phyloP scores from a whole-genome alignment of 2,888 invertebrate genomes.

The Hemithea aestivaria region DNA sequence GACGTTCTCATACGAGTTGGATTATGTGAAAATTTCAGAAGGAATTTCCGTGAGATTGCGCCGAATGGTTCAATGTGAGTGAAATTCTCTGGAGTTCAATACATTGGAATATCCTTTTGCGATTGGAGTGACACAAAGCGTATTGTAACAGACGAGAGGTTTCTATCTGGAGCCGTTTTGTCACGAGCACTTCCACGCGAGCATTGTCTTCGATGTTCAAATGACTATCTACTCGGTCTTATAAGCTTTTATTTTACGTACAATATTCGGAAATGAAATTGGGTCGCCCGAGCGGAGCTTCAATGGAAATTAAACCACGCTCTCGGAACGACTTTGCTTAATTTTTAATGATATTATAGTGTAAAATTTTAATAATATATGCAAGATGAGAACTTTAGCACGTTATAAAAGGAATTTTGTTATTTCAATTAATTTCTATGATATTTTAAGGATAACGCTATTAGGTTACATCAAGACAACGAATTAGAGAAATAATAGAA shows the following conservation, averaged over 20 bases:
- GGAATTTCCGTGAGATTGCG: slow-evolving; percentile 48
- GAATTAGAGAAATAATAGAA: no score
- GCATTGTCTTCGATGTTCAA: slow-evolving; percentile 49
- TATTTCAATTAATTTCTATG: no score
- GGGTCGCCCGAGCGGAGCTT: slow-evolving; percentile 9
- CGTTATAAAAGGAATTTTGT: not conserved
- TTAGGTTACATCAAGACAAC: no score
- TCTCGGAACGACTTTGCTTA: not conserved
- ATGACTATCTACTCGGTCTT: slow-evolving; percentile 20
- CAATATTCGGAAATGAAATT: slow-evolving; percentile 17
- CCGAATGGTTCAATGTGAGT: slow-evolving; percentile 52
- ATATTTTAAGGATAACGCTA: no score
- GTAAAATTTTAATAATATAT: no score
- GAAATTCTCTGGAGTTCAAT: slow-evolving; percentile 66
- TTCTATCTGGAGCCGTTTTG: slow-evolving; percentile 58
- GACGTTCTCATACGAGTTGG: slow-evolving; percentile 34
- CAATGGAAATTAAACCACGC: slow-evolving; percentile 14
- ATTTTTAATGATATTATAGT: not conserved
- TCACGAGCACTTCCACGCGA: slow-evolving; percentile 43
- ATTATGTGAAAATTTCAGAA: slow-evolving; percentile 55
- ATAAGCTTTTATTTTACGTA: slow-evolving; percentile 24
- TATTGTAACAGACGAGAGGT: slow-evolving; percentile 63
- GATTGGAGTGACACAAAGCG: slow-evolving; percentile 72
- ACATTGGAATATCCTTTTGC: slow-evolving; percentile 71
- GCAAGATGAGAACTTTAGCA: not conserved